Evolutionary conservation across 1,140 invertebrate species (phyloP), one percentile per base, ranked within the genome.

Genomic region (Drosophila parvula): DNA sequence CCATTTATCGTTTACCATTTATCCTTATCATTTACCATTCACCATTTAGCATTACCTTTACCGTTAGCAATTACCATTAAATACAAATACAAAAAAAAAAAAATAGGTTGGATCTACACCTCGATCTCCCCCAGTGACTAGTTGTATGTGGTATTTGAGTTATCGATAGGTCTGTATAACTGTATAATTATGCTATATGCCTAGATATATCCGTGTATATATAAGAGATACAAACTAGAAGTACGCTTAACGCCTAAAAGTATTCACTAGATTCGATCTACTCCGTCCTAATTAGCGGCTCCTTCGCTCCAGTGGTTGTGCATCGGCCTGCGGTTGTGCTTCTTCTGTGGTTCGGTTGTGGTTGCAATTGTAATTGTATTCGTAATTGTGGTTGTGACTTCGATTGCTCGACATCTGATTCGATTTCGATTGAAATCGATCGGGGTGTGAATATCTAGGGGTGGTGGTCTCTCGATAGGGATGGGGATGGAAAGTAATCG

Each of bases 161-260:
- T 75, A 59, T 76, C 38, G 32, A 65, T 59, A 76, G 28, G 45
- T 51, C 22, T 77, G 74, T 77, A 68, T 77, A 69, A 65, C 61
- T 75, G 53, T 65, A 84, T 85, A 84, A 81, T 79, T 85, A 85
- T 58, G 73, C 76, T 85, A 85, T 74, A 74, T 68, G 43, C 64
- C 63, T 77, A 67, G 50, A 56, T 77, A 77, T 80, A 69, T 74
- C 45, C 55, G 43, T 71, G 78, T 78, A 28, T 80, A 75, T 71
- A 71, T 71, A 71, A 70, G 68, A 70, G 65, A 71, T 71, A 71
- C 51, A 71, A 71, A 71, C 68, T 71, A 71, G 68, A 71, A 71
- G 65, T 70, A 71, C 68, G 68, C 69, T 71, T 71, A 71, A 71
- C 43, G 68, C 65, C 68, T 71, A 71, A 71, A 70, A 71, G 65